A percentile compares a stretch with the other conserved stretches of the same genome.
Conservation (phyloP, 2,797 vertebrate genomes). For the Melopsittacus undulatus region DNA sequence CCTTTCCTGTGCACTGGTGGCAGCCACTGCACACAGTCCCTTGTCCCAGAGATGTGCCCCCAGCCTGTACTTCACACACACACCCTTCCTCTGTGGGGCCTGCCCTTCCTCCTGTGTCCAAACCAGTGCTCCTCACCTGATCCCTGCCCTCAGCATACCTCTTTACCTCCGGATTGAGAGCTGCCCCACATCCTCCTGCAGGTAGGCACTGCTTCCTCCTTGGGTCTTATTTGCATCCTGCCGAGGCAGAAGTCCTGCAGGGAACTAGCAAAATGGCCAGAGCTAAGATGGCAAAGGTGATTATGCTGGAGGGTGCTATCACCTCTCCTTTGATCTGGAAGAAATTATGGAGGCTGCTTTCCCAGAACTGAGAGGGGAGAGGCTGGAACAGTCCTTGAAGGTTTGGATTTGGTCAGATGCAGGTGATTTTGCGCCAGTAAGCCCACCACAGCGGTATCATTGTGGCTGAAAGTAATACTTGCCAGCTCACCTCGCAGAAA, state of each 20-base stretch:
- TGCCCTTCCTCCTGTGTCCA: background rate
- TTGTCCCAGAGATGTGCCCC: background rate
- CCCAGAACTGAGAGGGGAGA: background rate
- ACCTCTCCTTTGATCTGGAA: background rate
- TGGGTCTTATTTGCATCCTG: background rate
- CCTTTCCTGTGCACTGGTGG: background rate
- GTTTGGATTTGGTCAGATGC: background rate
- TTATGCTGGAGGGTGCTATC: background rate
- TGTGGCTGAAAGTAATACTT: background rate
- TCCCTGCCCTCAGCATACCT: background rate
- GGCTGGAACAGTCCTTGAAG: background rate
- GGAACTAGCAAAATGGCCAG: background rate
- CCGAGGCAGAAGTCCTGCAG: background rate
- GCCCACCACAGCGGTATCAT: background rate
- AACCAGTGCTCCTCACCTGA: background rate
- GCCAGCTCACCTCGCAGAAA: background rate
- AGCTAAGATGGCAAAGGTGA: background rate
- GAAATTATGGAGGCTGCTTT: background rate
- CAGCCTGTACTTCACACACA: background rate
- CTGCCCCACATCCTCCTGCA: background rate
- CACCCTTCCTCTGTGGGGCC: background rate
- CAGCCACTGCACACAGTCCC: fast-evolving
- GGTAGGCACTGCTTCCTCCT: background rate
- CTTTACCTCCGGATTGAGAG: background rate
- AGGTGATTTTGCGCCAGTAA: background rate